These are phyloP conservation scores for Drosophila austrosaltans DNA, from an alignment of 2,888 invertebrate species.

Conservation along the genomic window DNA sequence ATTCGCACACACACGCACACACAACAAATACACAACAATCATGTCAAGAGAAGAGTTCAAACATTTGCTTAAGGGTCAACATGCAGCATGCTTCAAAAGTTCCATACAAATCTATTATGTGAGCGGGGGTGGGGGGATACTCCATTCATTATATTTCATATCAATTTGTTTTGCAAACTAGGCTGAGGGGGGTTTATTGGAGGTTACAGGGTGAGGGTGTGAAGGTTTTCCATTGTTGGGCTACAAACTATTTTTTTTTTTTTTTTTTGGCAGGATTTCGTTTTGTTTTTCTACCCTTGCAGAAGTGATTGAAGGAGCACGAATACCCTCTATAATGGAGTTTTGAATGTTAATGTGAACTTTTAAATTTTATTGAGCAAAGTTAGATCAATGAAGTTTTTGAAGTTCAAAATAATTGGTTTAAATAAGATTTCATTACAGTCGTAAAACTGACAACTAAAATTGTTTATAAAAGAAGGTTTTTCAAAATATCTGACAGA, in stretches of 20 bases:
- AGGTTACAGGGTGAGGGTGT: slow-evolving; percentile 32
- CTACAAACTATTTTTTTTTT: slow-evolving; percentile 12
- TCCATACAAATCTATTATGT: slow-evolving; percentile 6
- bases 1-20: slow-evolving; percentile 19
- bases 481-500: no score
- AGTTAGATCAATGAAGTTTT: no score
- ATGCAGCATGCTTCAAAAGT: slow-evolving; percentile 18
- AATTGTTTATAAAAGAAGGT: no score
- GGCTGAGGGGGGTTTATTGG: slow-evolving; percentile 21
- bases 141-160: slow-evolving; percentile 1
- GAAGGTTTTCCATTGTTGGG: slow-evolving; percentile 32
- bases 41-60: slow-evolving; percentile 21
- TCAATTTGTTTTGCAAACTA: slow-evolving; percentile 38
- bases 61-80: slow-evolving; percentile 28
- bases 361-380: no score
- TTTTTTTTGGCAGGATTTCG: slow-evolving; percentile 1
- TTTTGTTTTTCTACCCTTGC: not conserved
- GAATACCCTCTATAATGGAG: no score
- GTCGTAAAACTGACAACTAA: no score
- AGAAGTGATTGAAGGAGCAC: not conserved
- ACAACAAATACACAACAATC: slow-evolving; percentile 27
- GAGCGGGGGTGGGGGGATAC: no score
- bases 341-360: no score
- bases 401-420: no score
- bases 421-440: no score